A percentile compares a stretch with the other conserved stretches of the same genome.
phyloP scores from a whole-genome alignment of 2,113 vertebrate genomes.

The Tonatia bakeri region DNA sequence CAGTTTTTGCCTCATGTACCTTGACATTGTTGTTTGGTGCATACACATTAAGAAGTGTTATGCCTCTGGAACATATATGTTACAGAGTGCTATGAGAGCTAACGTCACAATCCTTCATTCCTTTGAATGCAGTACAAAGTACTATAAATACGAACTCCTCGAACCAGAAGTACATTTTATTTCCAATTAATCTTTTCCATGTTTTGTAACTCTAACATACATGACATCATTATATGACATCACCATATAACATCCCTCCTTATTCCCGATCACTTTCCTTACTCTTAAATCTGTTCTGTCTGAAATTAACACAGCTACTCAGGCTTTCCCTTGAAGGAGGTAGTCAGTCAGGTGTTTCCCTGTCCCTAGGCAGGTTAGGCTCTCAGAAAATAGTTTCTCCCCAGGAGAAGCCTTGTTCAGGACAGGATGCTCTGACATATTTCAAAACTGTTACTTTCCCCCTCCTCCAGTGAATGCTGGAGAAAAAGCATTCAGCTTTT shows the following conservation, averaged over 20 bases:
- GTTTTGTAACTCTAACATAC: background rate
- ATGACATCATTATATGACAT: background rate
- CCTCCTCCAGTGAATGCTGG: no score
- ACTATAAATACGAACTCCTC: background rate
- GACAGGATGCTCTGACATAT: background rate
- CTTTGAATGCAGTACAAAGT: background rate
- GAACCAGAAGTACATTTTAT: background rate
- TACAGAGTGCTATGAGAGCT: background rate
- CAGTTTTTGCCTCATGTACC: background rate
- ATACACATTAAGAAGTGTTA: background rate
- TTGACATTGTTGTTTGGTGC: background rate
- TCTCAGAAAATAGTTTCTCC: background rate
- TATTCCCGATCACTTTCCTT: background rate
- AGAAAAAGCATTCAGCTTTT: no score
- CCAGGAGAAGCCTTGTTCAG: background rate
- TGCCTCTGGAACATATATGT: background rate
- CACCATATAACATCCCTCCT: background rate
- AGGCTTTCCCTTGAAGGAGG: background rate
- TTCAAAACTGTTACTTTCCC: background rate
- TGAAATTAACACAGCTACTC: background rate
- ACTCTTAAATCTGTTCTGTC: background rate
- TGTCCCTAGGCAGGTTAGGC: background rate
- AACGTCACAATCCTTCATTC: background rate
- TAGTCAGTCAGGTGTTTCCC: background rate
- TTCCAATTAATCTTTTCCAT: background rate